These are phyloP conservation scores for Acutogordius australiensis DNA, from an alignment of 2,888 invertebrate species.

Conservation along the genomic window DNA sequence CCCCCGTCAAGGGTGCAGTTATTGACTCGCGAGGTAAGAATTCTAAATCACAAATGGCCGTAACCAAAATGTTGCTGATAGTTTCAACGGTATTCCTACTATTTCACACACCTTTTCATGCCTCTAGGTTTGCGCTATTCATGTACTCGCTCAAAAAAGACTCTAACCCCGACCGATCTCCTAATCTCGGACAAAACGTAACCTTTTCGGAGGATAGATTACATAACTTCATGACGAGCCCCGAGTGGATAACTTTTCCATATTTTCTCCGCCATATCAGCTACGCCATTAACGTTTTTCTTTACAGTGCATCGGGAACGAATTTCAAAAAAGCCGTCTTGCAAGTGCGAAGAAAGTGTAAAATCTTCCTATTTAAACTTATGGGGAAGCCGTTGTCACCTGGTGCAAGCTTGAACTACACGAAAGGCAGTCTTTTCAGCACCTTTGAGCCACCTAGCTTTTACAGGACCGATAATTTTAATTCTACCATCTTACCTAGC, in stretches of 20 bases:
- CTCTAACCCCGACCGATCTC: neutral
- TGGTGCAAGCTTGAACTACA: neutral
- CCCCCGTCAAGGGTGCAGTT: too few relatives aligned
- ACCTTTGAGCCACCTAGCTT: neutral
- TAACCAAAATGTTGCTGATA: constrained; percentile 5
- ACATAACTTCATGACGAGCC: neutral
- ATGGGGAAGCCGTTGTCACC: neutral
- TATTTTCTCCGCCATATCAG: constrained; percentile 3
- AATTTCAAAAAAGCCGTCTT: constrained; percentile 4
- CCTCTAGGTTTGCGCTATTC: neutral
- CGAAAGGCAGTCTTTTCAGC: neutral
- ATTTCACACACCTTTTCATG: constrained; percentile 1
- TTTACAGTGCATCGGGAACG: constrained; percentile 6
- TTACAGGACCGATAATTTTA: neutral
- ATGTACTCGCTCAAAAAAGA: neutral
- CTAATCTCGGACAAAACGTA: neutral
- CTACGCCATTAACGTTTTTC: constrained; percentile 1
- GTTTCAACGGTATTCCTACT: constrained; percentile 3
- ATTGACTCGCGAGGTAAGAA: neutral
- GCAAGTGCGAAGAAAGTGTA: neutral
- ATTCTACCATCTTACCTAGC: neutral
- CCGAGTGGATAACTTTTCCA: neutral
- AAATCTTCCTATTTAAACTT: neutral
- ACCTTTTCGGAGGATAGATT: too few relatives aligned
- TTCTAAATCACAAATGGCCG: constrained; percentile 6